These are phyloP conservation scores for Adela reaumurella DNA, from an alignment of 2,888 invertebrate genomes.

Conservation along the genomic window DNA sequence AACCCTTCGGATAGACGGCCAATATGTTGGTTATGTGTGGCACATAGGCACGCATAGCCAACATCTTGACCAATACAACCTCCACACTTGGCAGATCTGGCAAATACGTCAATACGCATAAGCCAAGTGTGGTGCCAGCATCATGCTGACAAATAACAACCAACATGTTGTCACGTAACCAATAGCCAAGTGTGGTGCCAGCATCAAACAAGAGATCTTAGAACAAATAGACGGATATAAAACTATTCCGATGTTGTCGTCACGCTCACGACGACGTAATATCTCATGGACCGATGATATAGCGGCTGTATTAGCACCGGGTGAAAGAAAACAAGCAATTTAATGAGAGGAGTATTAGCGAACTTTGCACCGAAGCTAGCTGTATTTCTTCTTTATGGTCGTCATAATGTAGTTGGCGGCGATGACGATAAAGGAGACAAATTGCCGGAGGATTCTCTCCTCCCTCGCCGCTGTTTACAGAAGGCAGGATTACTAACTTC, in stretches of 20 bases:
- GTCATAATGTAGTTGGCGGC: conserved; percentile 7
- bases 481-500: conserved; percentile 1
- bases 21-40: too few species aligned
- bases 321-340: conserved; percentile 14
- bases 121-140: too few species aligned
- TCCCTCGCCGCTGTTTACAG: conserved; percentile 11
- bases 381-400: conserved; percentile 16
- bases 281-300: background rate
- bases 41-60: too few species aligned
- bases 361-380: conserved; percentile 13
- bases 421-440: conserved; percentile 6
- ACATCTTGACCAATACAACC: too few species aligned
- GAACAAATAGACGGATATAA: background rate
- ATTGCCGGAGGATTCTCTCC: conserved; percentile 7
- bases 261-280: background rate
- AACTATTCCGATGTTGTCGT: background rate
- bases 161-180: too few species aligned
- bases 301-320: conserved; percentile 2
- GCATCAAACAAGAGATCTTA: too few species aligned
- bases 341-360: conserved; percentile 14
- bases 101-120: too few species aligned
- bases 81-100: too few species aligned
- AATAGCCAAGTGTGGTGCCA: too few species aligned
- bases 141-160: too few species aligned
- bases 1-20: too few species aligned